These are phyloP conservation scores for Phytoseiulus persimilis DNA, from an alignment of 2,888 invertebrate genomes.

Conservation along the genomic window DNA sequence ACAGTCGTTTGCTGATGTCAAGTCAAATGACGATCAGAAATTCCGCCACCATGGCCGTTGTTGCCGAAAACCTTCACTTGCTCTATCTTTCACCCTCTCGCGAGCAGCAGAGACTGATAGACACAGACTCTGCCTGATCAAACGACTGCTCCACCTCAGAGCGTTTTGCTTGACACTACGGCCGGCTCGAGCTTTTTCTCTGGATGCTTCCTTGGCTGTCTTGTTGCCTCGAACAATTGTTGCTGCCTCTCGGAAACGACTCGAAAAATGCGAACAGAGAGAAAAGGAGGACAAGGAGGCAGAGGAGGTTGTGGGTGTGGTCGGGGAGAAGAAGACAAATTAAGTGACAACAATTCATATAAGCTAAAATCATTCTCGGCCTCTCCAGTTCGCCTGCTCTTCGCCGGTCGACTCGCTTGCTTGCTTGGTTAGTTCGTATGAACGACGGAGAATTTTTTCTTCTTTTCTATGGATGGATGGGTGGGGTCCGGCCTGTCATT, in stretches of 20 bases:
- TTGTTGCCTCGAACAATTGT: neutral
- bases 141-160: neutral
- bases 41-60: neutral
- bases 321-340: neutral
- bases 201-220: neutral
- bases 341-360: conserved; percentile 5
- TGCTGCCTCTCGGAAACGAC: neutral
- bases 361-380: neutral
- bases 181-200: neutral
- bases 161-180: neutral
- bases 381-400: neutral
- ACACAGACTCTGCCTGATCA: neutral
- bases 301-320: neutral
- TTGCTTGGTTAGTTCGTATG: conserved; percentile 5
- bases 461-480: neutral
- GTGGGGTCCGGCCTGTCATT: neutral
- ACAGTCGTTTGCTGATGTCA: neutral
- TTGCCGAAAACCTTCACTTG: neutral
- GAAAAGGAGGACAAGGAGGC: neutral
- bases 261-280: neutral
- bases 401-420: neutral
- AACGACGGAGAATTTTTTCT: neutral
- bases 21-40: neutral
- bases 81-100: neutral
- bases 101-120: neutral